A percentile compares a stretch with the other conserved stretches of the same genome.
Evolutionary conservation across 2,888 invertebrate genomes (phyloP).

Genomic region (Erannis defoliaria): DNA sequence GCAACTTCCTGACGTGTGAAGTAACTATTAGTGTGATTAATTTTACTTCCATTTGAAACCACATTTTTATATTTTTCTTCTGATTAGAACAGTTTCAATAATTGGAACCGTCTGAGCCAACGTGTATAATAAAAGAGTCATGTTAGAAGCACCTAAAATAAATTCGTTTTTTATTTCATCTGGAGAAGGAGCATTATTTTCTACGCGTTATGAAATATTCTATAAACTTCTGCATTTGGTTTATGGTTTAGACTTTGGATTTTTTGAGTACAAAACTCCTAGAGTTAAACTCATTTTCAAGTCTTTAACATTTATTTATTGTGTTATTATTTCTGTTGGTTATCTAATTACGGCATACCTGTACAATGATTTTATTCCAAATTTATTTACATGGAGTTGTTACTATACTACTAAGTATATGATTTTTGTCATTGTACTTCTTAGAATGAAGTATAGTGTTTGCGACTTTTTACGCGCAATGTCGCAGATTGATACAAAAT

Average conservation of each 20-base stretch:
- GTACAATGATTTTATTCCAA: not conserved
- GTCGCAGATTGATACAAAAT: not conserved
- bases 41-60: too few species aligned
- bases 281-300: not conserved
- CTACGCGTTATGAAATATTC: not conserved
- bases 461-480: not conserved
- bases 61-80: not conserved
- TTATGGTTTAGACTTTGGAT: conserved; percentile 17
- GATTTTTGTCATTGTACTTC: not conserved
- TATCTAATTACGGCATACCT: not conserved
- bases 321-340: not conserved
- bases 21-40: too few species aligned
- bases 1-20: too few species aligned
- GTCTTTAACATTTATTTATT: not conserved
- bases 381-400: not conserved
- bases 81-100: not conserved
- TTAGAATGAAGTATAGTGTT: not conserved
- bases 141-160: not conserved
- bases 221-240: conserved; percentile 1
- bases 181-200: too few species aligned
- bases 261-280: conserved; percentile 2
- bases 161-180: not conserved
- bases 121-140: not conserved
- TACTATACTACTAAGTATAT: not conserved
- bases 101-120: not conserved